Evolutionary conservation across 2,888 invertebrate genomes (phyloP), one percentile per base, ranked within the genome.

Genomic region (Cryptocephalus moraei): DNA sequence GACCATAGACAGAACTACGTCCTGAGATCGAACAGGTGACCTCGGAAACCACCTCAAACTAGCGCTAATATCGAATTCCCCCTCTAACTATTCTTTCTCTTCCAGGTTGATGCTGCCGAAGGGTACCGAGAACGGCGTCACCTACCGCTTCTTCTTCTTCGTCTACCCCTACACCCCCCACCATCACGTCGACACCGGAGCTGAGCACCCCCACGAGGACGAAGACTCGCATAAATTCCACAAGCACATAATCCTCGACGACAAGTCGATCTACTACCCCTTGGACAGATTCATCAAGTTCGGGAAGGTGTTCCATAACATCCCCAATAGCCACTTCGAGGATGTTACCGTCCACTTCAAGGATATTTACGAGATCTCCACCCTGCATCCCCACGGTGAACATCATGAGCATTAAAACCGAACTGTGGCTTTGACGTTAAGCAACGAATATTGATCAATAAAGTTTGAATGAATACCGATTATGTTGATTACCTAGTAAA

Each of bases 241-340:
- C 22, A 22, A 22, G 22, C 22, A 22, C 22, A 6, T 22, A 2
- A 6, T 22, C 22, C 22, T 81, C 41, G 85, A 86, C 64, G 75
- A 73, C 53, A 75, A 77, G 64, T 77, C 85, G 40, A 72, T 81
- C 59, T 85, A 83, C 46, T 88, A 80, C 75, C 88, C 88, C 51
- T 77, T 87, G 63, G 86, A 88, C 64, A 80, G 84, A 56, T 72
- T 73, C 31, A 76, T 83, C 61, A 73, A 79, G 42, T 59, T 52
- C 43, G 71, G 78, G 40, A 69, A 69, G 43, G 72, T 71, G 51
- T 84, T 81, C 75, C 74, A 74, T 55, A 74, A 74, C 54, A 79
- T 80, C 13, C 78, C 82, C 38, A 86, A 86, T 71, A 79, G 80
- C 72, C 77, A 73, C 66, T 79, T 82, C 65, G 73, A 81, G 54